Base-by-base conservation (phyloP, 1,140 invertebrate species). In the Magallana ariakensis region DNA sequence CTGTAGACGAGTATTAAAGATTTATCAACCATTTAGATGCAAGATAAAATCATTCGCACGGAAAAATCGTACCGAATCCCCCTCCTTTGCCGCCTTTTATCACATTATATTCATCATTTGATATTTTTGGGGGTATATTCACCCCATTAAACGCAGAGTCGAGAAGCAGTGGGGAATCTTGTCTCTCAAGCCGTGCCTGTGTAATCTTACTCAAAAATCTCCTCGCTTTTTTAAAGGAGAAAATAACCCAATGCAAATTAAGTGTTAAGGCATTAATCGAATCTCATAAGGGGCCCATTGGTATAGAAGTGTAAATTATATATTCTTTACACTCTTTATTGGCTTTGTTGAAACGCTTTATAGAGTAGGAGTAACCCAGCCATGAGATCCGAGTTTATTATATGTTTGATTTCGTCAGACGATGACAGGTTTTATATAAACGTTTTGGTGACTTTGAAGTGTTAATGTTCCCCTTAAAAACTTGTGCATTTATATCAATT, bases 291-390 rank as follows among this genome's bases (percentile, higher is more conserved):
- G 33, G 66, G 10, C 22, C 66, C 22, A 75, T 75, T 75, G 66
- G 66, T 75, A 75, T 75, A 26, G 66, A 75, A 75, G 66, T 75
- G 66, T 26, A 75, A 75, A 75, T 75, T 75, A 75, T 75, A 75
- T 75, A 75, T 75, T 75, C 66, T 75, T 75, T 75, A 75, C 19
- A 62, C 22, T 75, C 22, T 75, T 75, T 75, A 75, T 33, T 75
- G 66, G 66, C 66, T 75, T 75, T 75, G 66, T 75, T 75, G 66
- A 75, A 75, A 75, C 33, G 66, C 33, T 75, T 75, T 26, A 75
- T 75, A 26, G 66, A 22, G 66, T 26, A 75, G 66, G 66, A 75
- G 66, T 33, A 75, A 75, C 66, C 66, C 22, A 75, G 33, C 22
- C 66, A 75, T 75, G 66, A 33, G 22, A 75, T 75, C 66, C 11